Evolutionary conservation across 2,888 invertebrate genomes (phyloP).

Genomic region (Lepidocyrtoides sp.): DNA sequence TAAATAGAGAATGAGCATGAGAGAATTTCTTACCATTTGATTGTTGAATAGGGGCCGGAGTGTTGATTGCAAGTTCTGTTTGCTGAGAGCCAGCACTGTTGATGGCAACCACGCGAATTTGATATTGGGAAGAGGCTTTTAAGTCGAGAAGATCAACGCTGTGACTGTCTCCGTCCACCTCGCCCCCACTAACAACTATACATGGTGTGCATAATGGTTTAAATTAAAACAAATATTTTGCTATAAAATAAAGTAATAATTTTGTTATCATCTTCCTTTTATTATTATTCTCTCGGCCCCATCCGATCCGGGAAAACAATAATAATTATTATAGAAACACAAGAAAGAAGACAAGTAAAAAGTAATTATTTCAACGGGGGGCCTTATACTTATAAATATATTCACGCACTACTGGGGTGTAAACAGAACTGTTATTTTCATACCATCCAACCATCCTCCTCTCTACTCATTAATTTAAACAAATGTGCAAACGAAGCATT

Average conservation of each 20-base stretch:
- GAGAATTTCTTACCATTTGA: conserved; percentile 77
- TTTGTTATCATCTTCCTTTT: conserved; percentile 21
- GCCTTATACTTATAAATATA: too few relatives aligned
- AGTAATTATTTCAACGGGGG: conserved; percentile 27
- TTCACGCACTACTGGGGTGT: not conserved
- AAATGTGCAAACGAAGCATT: conserved; percentile 37
- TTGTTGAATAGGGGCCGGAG: conserved; percentile 88
- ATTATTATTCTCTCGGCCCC: too few relatives aligned
- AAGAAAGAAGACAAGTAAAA: conserved; percentile 18
- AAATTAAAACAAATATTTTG: conserved; percentile 18
- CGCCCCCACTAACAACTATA: conserved; percentile 74
- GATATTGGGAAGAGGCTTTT: conserved; percentile 86
- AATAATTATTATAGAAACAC: conserved; percentile 15
- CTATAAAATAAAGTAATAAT: conserved; percentile 31
- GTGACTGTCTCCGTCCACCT: conserved; percentile 79
- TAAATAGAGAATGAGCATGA: not conserved
- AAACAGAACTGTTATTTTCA: too few relatives aligned
- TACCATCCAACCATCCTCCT: too few relatives aligned
- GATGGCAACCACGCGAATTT: conserved; percentile 88
- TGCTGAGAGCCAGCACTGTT: conserved; percentile 90
- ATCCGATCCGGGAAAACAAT: conserved; percentile 4
- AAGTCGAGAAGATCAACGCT: conserved; percentile 80
- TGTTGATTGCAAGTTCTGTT: conserved; percentile 89
- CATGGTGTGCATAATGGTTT: not conserved
- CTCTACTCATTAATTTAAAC: conserved; percentile 19